Conservation (phyloP, 2,888 invertebrate genomes). For the Tenthredo mesomela region DNA sequence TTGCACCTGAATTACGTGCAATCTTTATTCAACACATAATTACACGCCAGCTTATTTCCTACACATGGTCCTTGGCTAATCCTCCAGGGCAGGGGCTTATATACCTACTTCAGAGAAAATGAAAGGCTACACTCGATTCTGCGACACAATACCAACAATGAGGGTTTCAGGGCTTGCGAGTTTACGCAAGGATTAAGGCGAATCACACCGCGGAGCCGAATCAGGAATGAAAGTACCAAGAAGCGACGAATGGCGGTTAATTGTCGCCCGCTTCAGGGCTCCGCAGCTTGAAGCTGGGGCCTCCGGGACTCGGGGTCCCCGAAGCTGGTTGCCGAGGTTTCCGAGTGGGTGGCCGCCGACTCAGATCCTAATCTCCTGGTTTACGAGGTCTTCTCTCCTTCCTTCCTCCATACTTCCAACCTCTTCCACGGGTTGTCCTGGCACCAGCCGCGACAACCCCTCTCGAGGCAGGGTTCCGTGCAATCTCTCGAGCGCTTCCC, state of each 20-base stretch:
- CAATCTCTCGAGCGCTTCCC: slow-evolving; percentile 45
- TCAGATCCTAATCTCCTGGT: slow-evolving; percentile 74
- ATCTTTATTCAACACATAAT: slow-evolving; percentile 6
- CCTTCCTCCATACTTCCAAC: slow-evolving; percentile 58
- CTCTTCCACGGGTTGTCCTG: slow-evolving; percentile 41
- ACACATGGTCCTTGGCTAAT: neutral
- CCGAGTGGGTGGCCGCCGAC: slow-evolving; percentile 73
- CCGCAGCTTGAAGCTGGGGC: slow-evolving; percentile 60
- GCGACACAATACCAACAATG: slow-evolving; percentile 21
- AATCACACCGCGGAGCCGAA: neutral
- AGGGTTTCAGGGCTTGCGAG: neutral
- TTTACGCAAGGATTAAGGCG: slow-evolving; percentile 46
- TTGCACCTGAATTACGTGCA: slow-evolving; percentile 36
- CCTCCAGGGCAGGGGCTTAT: neutral
- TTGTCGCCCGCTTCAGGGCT: slow-evolving; percentile 66
- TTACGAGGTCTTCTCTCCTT: slow-evolving; percentile 69
- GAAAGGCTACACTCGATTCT: neutral
- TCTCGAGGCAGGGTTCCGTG: slow-evolving; percentile 54
- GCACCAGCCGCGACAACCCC: slow-evolving; percentile 60
- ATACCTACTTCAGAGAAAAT: neutral
- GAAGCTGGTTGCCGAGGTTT: slow-evolving; percentile 60
- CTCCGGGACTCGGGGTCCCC: slow-evolving; percentile 55
- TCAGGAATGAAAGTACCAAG: slow-evolving; percentile 27
- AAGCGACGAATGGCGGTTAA: slow-evolving; percentile 72
- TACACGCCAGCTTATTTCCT: slow-evolving; percentile 17